These are phyloP conservation scores for Drosophila littoralis DNA, from an alignment of 1,140 invertebrate genomes.

Conservation along the genomic window DNA sequence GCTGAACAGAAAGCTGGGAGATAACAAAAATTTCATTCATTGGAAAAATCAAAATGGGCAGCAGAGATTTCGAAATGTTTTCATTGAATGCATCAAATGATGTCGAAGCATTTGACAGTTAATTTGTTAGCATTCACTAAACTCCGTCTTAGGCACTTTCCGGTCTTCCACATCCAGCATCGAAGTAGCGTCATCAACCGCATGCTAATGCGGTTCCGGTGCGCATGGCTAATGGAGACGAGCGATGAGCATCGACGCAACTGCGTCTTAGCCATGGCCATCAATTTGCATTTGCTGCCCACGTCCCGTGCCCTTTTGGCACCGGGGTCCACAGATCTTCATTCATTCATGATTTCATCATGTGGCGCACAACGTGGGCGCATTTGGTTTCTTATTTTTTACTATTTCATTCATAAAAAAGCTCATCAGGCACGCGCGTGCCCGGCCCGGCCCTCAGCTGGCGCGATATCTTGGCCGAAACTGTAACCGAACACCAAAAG, in stretches of 20 bases:
- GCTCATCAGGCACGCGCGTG: slow-evolving; percentile 18
- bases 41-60: slow-evolving; percentile 7
- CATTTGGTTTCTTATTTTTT: slow-evolving; percentile 49
- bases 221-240: slow-evolving; percentile 58
- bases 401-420: slow-evolving; percentile 70
- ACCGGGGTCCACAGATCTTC: slow-evolving; percentile 47
- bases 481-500: slow-evolving; percentile 60
- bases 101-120: slow-evolving; percentile 72
- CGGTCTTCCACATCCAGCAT: slow-evolving; percentile 43
- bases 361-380: slow-evolving; percentile 59
- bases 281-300: slow-evolving; percentile 79
- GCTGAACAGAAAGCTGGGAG: slow-evolving; percentile 10
- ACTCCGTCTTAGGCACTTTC: slow-evolving; percentile 53
- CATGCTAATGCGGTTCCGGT: slow-evolving; percentile 80
- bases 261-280: slow-evolving; percentile 64
- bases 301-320: slow-evolving; percentile 73
- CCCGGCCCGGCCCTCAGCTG: slow-evolving; percentile 44
- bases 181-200: slow-evolving; percentile 5
- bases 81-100: slow-evolving; percentile 65
- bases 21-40: slow-evolving; percentile 49
- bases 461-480: slow-evolving; percentile 34
- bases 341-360: slow-evolving; percentile 72
- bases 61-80: slow-evolving; percentile 61
- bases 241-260: slow-evolving; percentile 28
- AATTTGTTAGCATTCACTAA: slow-evolving; percentile 73